Base-by-base conservation (phyloP, 2,888 invertebrate genomes). In the Ochropleura leucogaster region DNA sequence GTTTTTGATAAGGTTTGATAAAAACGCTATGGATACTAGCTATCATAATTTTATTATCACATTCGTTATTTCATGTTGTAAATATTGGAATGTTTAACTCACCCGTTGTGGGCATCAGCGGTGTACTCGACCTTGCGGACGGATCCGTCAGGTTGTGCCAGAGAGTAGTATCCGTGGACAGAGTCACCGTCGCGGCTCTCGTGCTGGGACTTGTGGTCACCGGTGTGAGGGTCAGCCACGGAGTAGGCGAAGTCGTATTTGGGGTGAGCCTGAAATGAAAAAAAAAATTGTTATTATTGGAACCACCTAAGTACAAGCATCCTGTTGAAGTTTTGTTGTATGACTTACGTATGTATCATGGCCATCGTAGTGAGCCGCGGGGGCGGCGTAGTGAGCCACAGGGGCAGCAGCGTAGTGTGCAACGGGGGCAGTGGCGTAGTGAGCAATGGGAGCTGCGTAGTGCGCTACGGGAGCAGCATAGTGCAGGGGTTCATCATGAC, bases 151-250 rank as follows among this genome's bases (percentile, higher is more conserved):
- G 96, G 94, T 84, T 96, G 95, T 80, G 93, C 93, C 60, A 97
- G 92, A 40, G 96, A 96, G 93, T 97, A 97, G 90, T 96, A 96
- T 64, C 97, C 97, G 89, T 97, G 96, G 65, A 97, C 97, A 66
- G 93, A 91, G 88, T 96, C 96, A 30, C 97, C 96, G 85, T 96
- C 96, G 87, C 95, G 94, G 89, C 90, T 90, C 90, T 97, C 97
- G 87, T 96, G 96, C 92, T 96, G 96, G 72, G 93, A 92, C 91
- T 97, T 97, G 91, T 97, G 96, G 93, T 97, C 97, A 46, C 97
- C 97, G 84, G 97, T 97, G 89, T 97, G 97, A 16, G 95, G 95
- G 92, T 97, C 97, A 20, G 95, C 90, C 80, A 97, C 97, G 82
- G 96, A 96, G 92, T 97, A 97, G 10, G 94, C 92, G 89, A 93